Base-by-base conservation (phyloP, 2,888 invertebrate genomes). In the Tineola bisselliella region DNA sequence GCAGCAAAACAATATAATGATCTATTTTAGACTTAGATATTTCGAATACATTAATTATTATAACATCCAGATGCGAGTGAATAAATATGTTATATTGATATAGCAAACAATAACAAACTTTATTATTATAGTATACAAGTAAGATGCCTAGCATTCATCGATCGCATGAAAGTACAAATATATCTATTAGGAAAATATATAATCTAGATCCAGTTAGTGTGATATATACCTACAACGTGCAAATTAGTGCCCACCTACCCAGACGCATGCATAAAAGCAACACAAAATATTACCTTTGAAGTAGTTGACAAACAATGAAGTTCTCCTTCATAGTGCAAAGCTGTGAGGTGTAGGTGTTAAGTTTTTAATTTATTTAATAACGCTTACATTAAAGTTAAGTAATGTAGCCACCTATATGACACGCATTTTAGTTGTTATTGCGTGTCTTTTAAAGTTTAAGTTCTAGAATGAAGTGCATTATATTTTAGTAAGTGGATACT, bases 291-390 rank as follows among this genome's bases (percentile, higher is more conserved):
- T 87, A 86, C 86, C 86, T 86, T 82, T 65, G 70, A 76, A 76
- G 75, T 70, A 74, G 73, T 74, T 76, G 74, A 72, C 72, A 74
- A 71, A 58, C 33, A 13, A 33, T 25, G 10, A 56, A 77, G 69
- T 73, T 70, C 81, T 78, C 79, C 81, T 78, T 73, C 81, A 77
- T 78, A 84, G 83, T 79, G 83, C 81, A 82, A 84, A 83, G 83
- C 81, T 70, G 75, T 80, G 77, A 48, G 15, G 58, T 58, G 58
- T 58, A 15, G 25, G 54, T 18, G 54, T 54, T 54, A 25, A 54
- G 6, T 54, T 54, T 54, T 54, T 19, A 54, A 25, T 13, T 52
- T 52, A 15, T 17, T 8, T 52, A 17, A 15, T 17, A 52, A 54
- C 54, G 54, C 54, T 25, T 25, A 25, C 18, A 54, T 54, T 25